Base-by-base conservation (phyloP, 2,113 vertebrate species). In the Nestor notabilis region DNA sequence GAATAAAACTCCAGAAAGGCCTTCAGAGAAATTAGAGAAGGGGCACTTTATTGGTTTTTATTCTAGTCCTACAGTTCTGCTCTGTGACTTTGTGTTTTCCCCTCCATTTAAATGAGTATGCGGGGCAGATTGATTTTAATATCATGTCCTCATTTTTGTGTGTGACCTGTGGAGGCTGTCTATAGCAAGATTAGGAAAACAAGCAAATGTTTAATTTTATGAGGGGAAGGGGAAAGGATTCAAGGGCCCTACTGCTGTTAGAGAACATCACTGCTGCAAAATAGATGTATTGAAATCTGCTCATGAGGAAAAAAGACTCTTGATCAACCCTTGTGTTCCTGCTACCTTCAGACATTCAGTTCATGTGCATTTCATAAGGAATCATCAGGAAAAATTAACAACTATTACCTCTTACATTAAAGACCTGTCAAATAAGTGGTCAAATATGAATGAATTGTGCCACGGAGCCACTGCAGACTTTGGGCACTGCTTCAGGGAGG, bases 1-100 rank as follows among this genome's bases (percentile, higher is more conserved):
- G 95, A 97, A 97, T 96, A 92, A 95, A 96, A 95, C 94, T 96
- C 96, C 77, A 94, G 90, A 91, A 96, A 96, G 93, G 95, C 92
- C 93, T 97, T 97, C 87, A 39, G 83, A 95, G 90, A 97, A 97
- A 96, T 95, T 82, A 94, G 84, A 96, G 69, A 96, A 91, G 69
- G 74, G 87, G 37, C 83, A 89, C 50, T 96, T 96, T 93, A 92
- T 95, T 97, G 92, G 75, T 97, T 98, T 96, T 97, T 75, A 86
- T 90, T 91, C 72, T 61, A 91, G 55, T 93, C 63, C 79, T 95
- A 77, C 80, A 91, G 95, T 96, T 94, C 71, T 82, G 89, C 71
- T 84, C 63, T 68, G 37, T 94, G 46, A 31, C 91, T 96, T 89
- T 84, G 55, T 55, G 87, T 94, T 90, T 93, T 5, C 14, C 60